These are phyloP conservation scores for Argynnis bischoffii DNA, from an alignment of 2,888 invertebrate species.

Conservation along the genomic window DNA sequence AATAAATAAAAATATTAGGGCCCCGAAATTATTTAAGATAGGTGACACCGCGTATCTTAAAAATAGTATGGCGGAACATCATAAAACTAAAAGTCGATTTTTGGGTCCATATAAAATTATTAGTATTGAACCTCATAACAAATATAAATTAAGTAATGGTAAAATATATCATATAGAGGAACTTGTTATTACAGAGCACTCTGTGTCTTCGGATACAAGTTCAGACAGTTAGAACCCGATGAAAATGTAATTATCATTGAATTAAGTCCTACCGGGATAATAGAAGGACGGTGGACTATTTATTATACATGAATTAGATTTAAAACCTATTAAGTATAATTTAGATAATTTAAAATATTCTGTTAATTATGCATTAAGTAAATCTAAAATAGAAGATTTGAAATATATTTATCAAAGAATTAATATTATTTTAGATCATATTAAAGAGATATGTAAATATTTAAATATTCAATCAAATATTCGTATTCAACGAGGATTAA, in stretches of 20 bases:
- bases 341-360: not conserved
- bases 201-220: constrained; percentile 29
- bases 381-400: constrained; percentile 26
- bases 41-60: constrained; percentile 31
- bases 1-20: constrained; percentile 20
- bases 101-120: constrained; percentile 30
- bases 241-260: constrained; percentile 31
- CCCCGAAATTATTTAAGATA: constrained; percentile 19
- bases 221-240: constrained; percentile 17
- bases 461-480: constrained; percentile 25
- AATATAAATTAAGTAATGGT: constrained; percentile 34
- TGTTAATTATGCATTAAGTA: constrained; percentile 22
- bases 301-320: constrained; percentile 1
- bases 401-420: constrained; percentile 24
- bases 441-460: constrained; percentile 2
- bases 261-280: constrained; percentile 12
- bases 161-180: constrained; percentile 32
- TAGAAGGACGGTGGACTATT: constrained; percentile 27
- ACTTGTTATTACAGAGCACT: constrained; percentile 32
- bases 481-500: constrained; percentile 35
- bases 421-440: constrained; percentile 30
- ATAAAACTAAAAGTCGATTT: constrained; percentile 30
- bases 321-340: not conserved
- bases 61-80: constrained; percentile 34
- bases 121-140: constrained; percentile 27